A percentile compares a stretch with the other conserved stretches of the same genome.
Evolutionary conservation across 2,113 vertebrate genomes (phyloP).

Genomic region (Poicephalus gulielmi): DNA sequence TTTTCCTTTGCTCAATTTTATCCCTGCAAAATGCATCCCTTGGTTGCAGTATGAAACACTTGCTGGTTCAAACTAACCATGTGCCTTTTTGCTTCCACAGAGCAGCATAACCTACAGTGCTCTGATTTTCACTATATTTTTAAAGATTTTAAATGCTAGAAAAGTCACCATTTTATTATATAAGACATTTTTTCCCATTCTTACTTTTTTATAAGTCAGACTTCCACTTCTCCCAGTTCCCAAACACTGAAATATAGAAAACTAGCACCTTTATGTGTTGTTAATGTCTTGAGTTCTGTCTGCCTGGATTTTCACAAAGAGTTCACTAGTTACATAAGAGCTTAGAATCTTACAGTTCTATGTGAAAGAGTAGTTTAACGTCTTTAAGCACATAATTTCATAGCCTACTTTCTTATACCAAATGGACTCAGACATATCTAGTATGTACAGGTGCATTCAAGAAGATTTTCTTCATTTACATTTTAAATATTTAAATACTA

Average conservation of each 20-base stretch:
- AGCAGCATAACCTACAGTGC: not conserved
- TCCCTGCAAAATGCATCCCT: constrained; percentile 35
- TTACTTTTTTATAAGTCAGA: not conserved
- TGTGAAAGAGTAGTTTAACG: constrained; percentile 36
- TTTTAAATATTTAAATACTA: constrained; percentile 72
- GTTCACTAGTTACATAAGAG: constrained; percentile 34
- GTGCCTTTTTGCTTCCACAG: not conserved
- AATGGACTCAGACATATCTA: constrained; percentile 66
- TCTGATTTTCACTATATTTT: not conserved
- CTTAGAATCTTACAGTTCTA: constrained; percentile 53
- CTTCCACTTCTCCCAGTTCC: not conserved
- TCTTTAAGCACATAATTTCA: constrained; percentile 65
- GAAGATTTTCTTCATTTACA: constrained; percentile 64
- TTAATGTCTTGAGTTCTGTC: not conserved
- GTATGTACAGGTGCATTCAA: constrained; percentile 38
- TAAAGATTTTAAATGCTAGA: not conserved
- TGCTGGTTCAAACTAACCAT: constrained; percentile 23
- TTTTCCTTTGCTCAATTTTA: constrained; percentile 58
- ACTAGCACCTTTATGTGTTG: not conserved
- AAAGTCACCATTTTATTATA: not conserved
- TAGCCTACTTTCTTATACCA: constrained; percentile 61
- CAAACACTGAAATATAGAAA: not conserved
- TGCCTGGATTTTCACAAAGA: constrained; percentile 21
- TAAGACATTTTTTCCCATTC: not conserved
- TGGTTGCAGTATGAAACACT: constrained; percentile 45